Percentiles rank a stretch among this genome's conserved stretches.
Conservation (phyloP, 2,113 vertebrate genomes). For the Raja brachyura region DNA sequence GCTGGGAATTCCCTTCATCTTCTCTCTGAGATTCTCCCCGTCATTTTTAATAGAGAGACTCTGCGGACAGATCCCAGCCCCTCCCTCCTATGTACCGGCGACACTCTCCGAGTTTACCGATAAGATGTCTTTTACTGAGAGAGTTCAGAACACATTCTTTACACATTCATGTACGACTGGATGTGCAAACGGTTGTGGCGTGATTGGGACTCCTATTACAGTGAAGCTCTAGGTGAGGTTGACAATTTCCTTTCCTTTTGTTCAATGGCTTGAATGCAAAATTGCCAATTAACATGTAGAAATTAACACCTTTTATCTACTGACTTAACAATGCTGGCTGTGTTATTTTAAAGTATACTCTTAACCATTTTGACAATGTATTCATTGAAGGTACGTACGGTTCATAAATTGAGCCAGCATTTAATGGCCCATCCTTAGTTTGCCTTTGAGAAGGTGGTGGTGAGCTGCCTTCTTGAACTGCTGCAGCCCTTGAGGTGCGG, state of each 20-base stretch:
- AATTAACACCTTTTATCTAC: background rate
- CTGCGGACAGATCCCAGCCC: constrained; percentile 59
- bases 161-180: constrained; percentile 57
- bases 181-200: constrained; percentile 46
- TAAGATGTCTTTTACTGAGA: constrained; percentile 56
- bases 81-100: constrained; percentile 53
- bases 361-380: too few relatives aligned
- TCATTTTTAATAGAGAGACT: constrained; percentile 58
- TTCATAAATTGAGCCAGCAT: too few relatives aligned
- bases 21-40: constrained; percentile 56
- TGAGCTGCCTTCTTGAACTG: too few relatives aligned
- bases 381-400: too few relatives aligned
- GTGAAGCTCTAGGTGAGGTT: constrained; percentile 58
- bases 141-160: constrained; percentile 60
- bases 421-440: too few relatives aligned
- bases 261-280: background rate
- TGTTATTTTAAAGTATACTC: background rate
- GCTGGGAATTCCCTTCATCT: constrained; percentile 58
- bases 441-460: too few relatives aligned
- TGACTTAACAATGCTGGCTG: background rate
- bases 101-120: constrained; percentile 61
- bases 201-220: constrained; percentile 60
- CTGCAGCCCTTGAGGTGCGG: too few relatives aligned
- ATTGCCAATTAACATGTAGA: background rate
- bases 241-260: background rate